Base-by-base conservation (phyloP, 2,797 vertebrate genomes). In the Aeoliscus strigatus region DNA sequence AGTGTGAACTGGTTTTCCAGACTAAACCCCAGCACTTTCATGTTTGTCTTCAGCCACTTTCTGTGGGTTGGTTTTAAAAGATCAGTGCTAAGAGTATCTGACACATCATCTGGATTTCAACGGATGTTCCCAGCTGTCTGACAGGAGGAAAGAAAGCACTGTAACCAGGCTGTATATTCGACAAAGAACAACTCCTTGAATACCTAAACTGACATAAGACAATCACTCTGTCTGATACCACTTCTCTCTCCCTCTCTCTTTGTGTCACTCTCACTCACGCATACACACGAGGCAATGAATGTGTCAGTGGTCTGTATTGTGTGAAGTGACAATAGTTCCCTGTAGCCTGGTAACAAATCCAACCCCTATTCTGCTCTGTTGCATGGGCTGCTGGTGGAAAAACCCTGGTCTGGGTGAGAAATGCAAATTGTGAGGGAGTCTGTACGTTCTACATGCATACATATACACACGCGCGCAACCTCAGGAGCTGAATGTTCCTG, bases 41-140 rank as follows among this genome's bases (percentile, higher is more conserved):
- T 39, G 13, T 1, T 14, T 26, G 2, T n/a, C 24, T 14, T 6
- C 3, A 1, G 4, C 15, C 16, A 8, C 27, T 28, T 15, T 2
- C 27, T 52, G 65, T 70, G 74, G 66, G 75, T 33, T 18, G 17
- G 46, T 75, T 70, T 54, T 12, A 70, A 74, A 61, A 33, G 37
- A 27, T 17, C 11, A 14, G 8, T 32, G 41, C 9, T 9, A 16
- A 36, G 8, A 2, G 28, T 2, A 31, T 34, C 6, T n/a, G 13
- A 43, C 13, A n/a, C 5, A 10, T 1, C 18, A 37, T 30, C 9
- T 18, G 11, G 18, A 8, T 16, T 17, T 30, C 18, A 64, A 75
- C 83, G 87, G 81, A 87, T 86, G 85, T 87, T 85, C 67, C 51
- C 82, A 86, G 82, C 78, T 86, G 81, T 75, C 66, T 60, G 62